Base-by-base conservation (phyloP, 2,113 vertebrate genomes). In the Gymnorhina tibicen region DNA sequence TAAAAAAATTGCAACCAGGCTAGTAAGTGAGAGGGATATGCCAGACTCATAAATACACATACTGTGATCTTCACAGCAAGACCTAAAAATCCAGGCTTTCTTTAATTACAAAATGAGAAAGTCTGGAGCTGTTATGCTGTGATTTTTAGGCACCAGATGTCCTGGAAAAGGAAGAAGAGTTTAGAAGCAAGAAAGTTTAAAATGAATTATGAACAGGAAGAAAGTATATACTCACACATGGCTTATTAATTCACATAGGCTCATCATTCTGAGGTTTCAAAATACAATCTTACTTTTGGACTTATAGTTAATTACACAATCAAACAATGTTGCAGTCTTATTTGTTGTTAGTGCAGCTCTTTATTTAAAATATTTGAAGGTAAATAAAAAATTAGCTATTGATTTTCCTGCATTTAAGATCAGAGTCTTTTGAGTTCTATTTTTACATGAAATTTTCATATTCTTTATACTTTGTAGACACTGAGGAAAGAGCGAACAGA, bases 51-150 rank as follows among this genome's bases (percentile, higher is more conserved):
- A 95, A 97, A 79, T 85, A 87, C 75, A 85, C 85, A 85, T 63
- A 95, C 95, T 95, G 93, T 93, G 85, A 96, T 93, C 82, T 95
- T 96, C 92, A 95, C 85, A 95, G 96, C 91, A 96, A 96, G 95
- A 95, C 52, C 9, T 59, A 90, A 90, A 90, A 94, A 92, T 90
- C 60, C 75, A 90, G 55, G 28, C 87, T 52, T 80, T 79, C 63
- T 94, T 95, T 96, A 95, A 96, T 95, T 85, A 94, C 47, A 90
- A 97, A 95, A 94, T 87, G 63, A 87, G 81, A 87, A 94, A 93
- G 46, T 96, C 67, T 96, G 94, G 81, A 94, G 63, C 37, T 82
- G 66, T 89, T 96, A 77, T 85, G 78, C 62, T 96, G 66, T 79
- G 91, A 30, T 85, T 90, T 93, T 97, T 88, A 88, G 66, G 35